Evolutionary conservation across 92 coral and sea anemone species (phyloP).

Genomic region (Virgularia gustaviana): DNA sequence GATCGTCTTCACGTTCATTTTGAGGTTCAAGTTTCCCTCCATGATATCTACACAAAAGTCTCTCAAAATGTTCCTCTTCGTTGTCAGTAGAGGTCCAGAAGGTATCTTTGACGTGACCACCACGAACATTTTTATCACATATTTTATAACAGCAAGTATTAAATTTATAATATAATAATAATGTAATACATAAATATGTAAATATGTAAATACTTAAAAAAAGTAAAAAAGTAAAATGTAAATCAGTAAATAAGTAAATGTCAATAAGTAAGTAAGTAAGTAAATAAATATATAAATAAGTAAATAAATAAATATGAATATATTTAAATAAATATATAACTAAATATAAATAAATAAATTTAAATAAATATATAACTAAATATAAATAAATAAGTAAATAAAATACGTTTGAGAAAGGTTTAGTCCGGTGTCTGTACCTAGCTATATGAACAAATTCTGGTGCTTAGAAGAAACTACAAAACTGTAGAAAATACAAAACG

Average conservation of each 20-base stretch:
- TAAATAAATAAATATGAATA: not conserved
- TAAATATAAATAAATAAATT: constrained; percentile 1
- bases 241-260: not conserved
- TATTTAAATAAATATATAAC: not conserved
- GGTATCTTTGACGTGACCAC: no score
- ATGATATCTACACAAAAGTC: not conserved
- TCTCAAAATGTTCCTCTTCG: not conserved
- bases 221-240: not conserved
- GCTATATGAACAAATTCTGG: no score
- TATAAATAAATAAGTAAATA: not conserved
- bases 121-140: no score
- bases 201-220: not conserved
- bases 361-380: not conserved
- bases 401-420: not conserved
- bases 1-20: not conserved
- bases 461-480: no score
- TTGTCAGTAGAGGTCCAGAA: not conserved
- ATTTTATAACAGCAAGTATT: not conserved
- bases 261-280: no score
- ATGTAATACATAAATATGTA: not conserved
- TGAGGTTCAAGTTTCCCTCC: constrained; percentile 1
- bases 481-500: no score
- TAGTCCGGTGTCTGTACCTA: no score
- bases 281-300: not conserved
- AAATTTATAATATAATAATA: not conserved